Percentiles rank a stretch among this genome's conserved stretches.
Conservation (phyloP, 1,140 invertebrate genomes). For the Polypedilum pembai region DNA sequence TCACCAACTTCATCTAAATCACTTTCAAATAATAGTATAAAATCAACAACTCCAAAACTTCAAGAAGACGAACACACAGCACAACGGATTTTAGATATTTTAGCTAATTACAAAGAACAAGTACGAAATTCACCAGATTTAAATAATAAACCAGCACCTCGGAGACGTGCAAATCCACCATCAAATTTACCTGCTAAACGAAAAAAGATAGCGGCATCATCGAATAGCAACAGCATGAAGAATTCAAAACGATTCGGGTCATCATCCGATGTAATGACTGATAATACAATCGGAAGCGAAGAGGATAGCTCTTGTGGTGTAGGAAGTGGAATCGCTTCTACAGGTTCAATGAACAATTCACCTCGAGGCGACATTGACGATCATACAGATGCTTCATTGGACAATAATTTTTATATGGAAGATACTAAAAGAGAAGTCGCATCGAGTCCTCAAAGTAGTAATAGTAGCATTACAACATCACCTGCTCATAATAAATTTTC, state of each 20-base stretch:
- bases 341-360: conserved; percentile 11
- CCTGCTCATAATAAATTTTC: conserved; percentile 47
- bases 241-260: conserved; percentile 46
- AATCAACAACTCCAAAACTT: conserved; percentile 60
- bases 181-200: conserved; percentile 63
- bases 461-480: conserved; percentile 42
- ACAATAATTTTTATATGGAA: conserved; percentile 26
- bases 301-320: conserved; percentile 58
- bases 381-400: conserved; percentile 9
- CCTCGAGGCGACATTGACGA: conserved; percentile 14
- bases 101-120: conserved; percentile 73
- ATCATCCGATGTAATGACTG: background rate
- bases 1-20: conserved; percentile 57
- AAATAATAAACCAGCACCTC: conserved; percentile 71
- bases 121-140: conserved; percentile 68
- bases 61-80: conserved; percentile 75
- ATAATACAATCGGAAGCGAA: conserved; percentile 57
- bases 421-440: conserved; percentile 47
- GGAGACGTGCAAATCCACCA: conserved; percentile 63
- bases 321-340: background rate
- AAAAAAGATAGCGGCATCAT: conserved; percentile 50
- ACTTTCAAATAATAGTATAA: conserved; percentile 50
- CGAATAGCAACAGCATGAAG: conserved; percentile 50
- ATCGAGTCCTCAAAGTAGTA: conserved; percentile 38
- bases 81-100: conserved; percentile 69